Conservation (phyloP, 2,113 vertebrate genomes). For the Centrocercus urophasianus region DNA sequence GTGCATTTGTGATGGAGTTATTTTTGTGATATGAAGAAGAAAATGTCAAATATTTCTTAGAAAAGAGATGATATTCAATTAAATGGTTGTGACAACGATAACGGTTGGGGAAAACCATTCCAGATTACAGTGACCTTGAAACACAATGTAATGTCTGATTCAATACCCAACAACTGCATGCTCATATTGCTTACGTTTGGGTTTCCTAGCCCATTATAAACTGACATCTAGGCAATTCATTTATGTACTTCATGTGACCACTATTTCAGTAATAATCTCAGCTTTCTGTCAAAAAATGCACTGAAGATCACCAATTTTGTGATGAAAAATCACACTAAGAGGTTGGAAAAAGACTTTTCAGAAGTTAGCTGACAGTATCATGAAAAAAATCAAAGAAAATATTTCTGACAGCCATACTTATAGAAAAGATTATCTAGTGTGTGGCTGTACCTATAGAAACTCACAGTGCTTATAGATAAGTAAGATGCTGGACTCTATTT, state of each 20-base stretch:
- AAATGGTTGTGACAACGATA: not conserved
- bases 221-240: not conserved
- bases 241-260: not conserved
- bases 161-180: not conserved
- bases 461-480: not conserved
- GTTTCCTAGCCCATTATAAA: not conserved
- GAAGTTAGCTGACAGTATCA: not conserved
- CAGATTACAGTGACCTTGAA: not conserved
- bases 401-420: not conserved
- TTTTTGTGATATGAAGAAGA: not conserved
- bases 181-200: not conserved
- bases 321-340: not conserved
- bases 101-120: not conserved
- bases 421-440: not conserved
- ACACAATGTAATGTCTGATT: not conserved
- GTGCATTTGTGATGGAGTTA: not conserved
- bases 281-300: not conserved
- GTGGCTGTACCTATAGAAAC: not conserved
- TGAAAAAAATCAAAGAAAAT: not conserved
- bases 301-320: not conserved
- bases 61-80: not conserved
- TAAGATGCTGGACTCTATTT: constrained; percentile 4
- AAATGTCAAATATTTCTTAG: not conserved
- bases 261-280: not conserved
- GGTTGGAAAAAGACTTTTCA: not conserved